Percentiles rank a stretch among this genome's conserved stretches.
Evolutionary conservation across 2,797 vertebrate genomes (phyloP).

Genomic region (Microchirus variegatus): DNA sequence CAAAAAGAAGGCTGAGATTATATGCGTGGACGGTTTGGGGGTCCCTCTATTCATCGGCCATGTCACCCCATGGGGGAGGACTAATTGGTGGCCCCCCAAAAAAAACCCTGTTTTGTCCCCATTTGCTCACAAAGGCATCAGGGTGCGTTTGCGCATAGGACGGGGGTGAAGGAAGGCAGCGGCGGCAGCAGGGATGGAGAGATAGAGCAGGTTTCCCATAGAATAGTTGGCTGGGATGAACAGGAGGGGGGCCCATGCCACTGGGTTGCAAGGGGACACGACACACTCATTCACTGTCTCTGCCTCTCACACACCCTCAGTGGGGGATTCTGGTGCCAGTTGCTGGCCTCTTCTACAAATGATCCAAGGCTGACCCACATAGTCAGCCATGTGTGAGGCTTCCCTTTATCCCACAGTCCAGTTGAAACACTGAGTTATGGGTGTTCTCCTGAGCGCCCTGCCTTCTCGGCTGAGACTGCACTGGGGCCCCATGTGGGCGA

Average conservation of each 20-base stretch:
- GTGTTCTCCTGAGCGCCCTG: conserved; percentile 75
- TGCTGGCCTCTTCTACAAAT: conserved; percentile 79
- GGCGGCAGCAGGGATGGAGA: conserved; percentile 40
- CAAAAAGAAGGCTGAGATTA: conserved; percentile 68
- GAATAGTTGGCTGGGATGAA: conserved; percentile 65
- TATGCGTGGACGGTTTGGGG: conserved; percentile 77
- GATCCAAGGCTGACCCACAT: conserved; percentile 84
- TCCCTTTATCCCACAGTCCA: conserved; percentile 74
- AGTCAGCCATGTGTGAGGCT: conserved; percentile 81
- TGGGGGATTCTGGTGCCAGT: conserved; percentile 78
- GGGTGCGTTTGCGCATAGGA: conserved; percentile 65
- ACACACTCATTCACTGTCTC: conserved; percentile 63
- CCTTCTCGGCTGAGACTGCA: conserved; percentile 70
- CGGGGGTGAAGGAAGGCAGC: conserved; percentile 51
- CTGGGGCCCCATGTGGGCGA: conserved; percentile 73
- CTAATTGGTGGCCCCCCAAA: conserved; percentile 85
- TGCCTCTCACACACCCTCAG: conserved; percentile 44
- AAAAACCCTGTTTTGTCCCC: conserved; percentile 76
- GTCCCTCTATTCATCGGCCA: conserved; percentile 78
- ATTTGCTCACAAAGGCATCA: conserved; percentile 76
- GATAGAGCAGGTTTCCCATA: conserved; percentile 73
- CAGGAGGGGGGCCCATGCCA: conserved; percentile 56
- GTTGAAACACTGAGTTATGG: conserved; percentile 81
- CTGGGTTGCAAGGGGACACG: conserved; percentile 63
- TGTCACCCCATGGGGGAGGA: conserved; percentile 83